phyloP scores from a whole-genome alignment of 2,888 invertebrate genomes.

The Corbicula japonica region DNA sequence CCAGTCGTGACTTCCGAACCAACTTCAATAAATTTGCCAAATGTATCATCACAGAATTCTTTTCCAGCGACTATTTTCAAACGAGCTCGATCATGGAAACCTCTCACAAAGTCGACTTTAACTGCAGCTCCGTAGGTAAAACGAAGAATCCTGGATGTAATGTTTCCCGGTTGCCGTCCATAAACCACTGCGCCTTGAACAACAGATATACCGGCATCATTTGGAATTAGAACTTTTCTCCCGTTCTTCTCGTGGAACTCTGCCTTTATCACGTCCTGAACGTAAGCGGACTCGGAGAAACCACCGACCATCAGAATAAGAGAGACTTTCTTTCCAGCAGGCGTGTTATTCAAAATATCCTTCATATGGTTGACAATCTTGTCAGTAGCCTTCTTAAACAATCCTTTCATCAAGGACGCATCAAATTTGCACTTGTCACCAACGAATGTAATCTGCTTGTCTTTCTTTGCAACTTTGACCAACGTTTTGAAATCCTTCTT shows the following conservation, averaged over 20 bases:
- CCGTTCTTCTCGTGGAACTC: constrained; percentile 54
- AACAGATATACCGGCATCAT: constrained; percentile 63
- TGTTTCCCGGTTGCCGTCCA: constrained; percentile 58
- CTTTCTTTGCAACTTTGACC: constrained; percentile 42
- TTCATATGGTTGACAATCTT: constrained; percentile 60
- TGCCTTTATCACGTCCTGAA: constrained; percentile 56
- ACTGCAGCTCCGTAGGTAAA: constrained; percentile 56
- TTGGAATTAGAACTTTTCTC: constrained; percentile 56
- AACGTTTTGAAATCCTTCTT: constrained; percentile 52
- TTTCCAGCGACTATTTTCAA: constrained; percentile 10
- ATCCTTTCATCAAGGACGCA: constrained; percentile 33
- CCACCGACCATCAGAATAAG: constrained; percentile 65
- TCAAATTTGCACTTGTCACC: constrained; percentile 56
- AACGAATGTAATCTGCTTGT: constrained; percentile 43
- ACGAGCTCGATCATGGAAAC: constrained; percentile 31
- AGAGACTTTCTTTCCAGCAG: constrained; percentile 37
- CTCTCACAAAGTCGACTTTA: constrained; percentile 27
- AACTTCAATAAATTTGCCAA: constrained; percentile 49
- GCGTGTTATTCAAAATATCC: constrained; percentile 36
- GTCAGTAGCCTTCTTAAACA: constrained; percentile 54
- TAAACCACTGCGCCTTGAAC: constrained; percentile 63
- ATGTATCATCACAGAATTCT: constrained; percentile 40
- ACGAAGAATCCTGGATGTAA: constrained; percentile 52
- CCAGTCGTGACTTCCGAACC: constrained; percentile 38
- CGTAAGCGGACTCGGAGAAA: constrained; percentile 59